phyloP scores from a whole-genome alignment of 2,888 invertebrate species.

The Kuschelorhynchus macadamiae region DNA sequence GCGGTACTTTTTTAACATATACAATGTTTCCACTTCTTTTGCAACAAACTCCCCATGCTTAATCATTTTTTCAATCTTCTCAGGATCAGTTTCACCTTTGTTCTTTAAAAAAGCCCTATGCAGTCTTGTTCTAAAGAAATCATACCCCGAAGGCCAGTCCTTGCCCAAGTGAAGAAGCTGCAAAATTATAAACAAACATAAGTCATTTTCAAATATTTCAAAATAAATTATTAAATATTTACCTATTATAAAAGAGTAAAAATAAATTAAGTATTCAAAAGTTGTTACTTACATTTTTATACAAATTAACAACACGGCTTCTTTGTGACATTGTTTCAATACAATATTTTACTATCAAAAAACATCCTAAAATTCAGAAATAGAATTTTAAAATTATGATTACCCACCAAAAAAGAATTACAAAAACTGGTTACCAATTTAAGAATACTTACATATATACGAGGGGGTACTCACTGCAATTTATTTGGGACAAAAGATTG shows the following conservation, averaged over 20 bases:
- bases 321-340: conserved; percentile 65
- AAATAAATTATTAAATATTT: background rate
- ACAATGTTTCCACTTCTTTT: conserved; percentile 95
- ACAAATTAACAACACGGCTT: conserved; percentile 73
- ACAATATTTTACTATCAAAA: too few species aligned
- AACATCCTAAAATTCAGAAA: too few species aligned
- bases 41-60: conserved; percentile 89
- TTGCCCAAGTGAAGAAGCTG: conserved; percentile 90
- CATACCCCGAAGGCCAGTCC: conserved; percentile 93
- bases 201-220: background rate
- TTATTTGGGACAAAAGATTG: too few species aligned
- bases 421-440: too few species aligned
- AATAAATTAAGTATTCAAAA: background rate
- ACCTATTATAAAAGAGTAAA: background rate
- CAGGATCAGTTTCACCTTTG: conserved; percentile 83
- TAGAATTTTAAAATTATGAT: too few species aligned
- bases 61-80: conserved; percentile 85
- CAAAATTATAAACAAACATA: conserved; percentile 61
- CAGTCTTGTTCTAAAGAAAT: conserved; percentile 84
- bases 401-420: too few species aligned
- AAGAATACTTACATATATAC: too few species aligned
- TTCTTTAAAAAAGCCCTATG: conserved; percentile 90
- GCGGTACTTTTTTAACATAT: conserved; percentile 94
- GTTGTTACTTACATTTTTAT: conserved; percentile 74
- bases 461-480: too few species aligned